These are phyloP conservation scores for Mya arenaria DNA, from an alignment of 1,140 invertebrate species.

Conservation along the genomic window DNA sequence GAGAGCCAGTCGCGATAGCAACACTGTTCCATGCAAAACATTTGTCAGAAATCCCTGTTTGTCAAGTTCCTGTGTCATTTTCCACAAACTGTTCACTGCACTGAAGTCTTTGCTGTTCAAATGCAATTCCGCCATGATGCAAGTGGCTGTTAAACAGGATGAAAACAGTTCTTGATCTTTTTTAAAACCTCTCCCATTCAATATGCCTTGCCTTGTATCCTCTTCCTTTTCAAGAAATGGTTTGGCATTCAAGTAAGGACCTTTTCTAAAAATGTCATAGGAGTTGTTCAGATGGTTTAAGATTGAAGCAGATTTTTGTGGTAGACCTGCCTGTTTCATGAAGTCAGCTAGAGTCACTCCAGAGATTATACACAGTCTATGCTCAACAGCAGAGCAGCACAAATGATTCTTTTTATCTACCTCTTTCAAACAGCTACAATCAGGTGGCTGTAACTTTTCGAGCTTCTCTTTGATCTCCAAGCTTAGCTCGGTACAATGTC, in stretches of 20 bases:
- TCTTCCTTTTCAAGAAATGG: background rate
- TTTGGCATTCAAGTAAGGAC: background rate
- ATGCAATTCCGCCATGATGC: constrained; percentile 32
- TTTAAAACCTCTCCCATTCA: background rate
- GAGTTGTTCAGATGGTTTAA: background rate
- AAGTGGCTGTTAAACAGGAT: constrained; percentile 28
- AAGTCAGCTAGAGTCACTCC: constrained; percentile 35
- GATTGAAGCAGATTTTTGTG: background rate
- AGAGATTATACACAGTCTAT: constrained; percentile 33
- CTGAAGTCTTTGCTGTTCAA: constrained; percentile 26
- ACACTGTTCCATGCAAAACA: constrained; percentile 40
- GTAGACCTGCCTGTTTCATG: constrained; percentile 19
- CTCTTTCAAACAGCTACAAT: background rate
- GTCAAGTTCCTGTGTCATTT: constrained; percentile 18
- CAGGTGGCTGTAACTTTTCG: background rate
- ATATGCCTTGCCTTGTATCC: background rate
- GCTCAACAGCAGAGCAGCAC: background rate
- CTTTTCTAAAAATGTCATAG: background rate
- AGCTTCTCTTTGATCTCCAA: background rate
- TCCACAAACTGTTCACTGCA: constrained; percentile 24
- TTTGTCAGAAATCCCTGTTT: constrained; percentile 28
- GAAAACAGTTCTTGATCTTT: constrained; percentile 11
- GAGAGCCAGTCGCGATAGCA: constrained; percentile 42
- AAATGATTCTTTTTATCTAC: background rate
- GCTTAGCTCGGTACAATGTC: background rate